These are phyloP conservation scores for Sphaerophoria rueppellii DNA, from an alignment of 2,888 invertebrate genomes.

Conservation along the genomic window DNA sequence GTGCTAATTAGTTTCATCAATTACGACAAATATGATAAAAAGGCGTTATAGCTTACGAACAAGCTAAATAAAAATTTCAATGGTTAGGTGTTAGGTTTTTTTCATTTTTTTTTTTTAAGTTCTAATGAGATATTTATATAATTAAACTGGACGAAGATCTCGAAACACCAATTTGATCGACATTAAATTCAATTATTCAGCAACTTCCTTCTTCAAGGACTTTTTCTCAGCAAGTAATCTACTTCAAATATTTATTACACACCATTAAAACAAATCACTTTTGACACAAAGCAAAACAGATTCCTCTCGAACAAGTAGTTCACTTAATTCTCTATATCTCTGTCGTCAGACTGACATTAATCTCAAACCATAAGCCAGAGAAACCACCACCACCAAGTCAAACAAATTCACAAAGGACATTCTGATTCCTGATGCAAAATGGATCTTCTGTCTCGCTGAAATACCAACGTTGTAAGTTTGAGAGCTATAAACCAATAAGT, in stretches of 20 bases:
- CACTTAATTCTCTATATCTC: conserved; percentile 5
- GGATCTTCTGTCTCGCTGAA: background rate
- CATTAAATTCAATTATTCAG: too few species aligned
- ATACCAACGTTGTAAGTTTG: conserved; percentile 14
- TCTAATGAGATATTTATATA: too few species aligned
- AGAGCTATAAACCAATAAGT: conserved; percentile 25
- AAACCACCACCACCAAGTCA: background rate
- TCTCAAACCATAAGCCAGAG: background rate
- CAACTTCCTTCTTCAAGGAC: too few species aligned
- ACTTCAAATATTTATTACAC: background rate
- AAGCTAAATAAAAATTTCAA: conserved; percentile 19
- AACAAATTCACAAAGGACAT: background rate
- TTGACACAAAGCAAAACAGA: background rate
- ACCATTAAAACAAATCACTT: conserved; percentile 4
- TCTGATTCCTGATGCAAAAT: conserved; percentile 6
- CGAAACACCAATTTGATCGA: too few species aligned
- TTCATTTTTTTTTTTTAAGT: too few species aligned
- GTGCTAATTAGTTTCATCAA: conserved; percentile 26
- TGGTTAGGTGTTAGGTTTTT: background rate
- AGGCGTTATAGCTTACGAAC: conserved; percentile 31
- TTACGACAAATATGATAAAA: conserved; percentile 23
- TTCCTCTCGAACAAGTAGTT: background rate
- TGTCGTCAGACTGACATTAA: conserved; percentile 2
- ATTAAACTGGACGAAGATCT: too few species aligned
- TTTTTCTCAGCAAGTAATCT: too few species aligned